phyloP scores from a whole-genome alignment of 2,888 invertebrate genomes.

The Actias luna region DNA sequence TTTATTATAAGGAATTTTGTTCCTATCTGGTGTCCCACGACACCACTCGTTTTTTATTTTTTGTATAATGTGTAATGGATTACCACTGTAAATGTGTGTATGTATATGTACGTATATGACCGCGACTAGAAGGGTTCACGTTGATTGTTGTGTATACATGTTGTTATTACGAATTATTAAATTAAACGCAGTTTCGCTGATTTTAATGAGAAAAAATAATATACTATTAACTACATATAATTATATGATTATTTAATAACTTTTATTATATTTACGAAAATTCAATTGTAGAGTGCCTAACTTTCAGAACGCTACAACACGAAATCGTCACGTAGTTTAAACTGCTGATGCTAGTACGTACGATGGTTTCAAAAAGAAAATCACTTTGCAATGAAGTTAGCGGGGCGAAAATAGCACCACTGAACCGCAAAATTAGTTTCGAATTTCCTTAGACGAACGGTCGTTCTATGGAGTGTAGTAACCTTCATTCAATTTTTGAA shows the following conservation, averaged over 20 bases:
- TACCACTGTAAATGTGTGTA: no score
- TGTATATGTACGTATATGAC: no score
- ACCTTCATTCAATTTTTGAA: conserved; percentile 31
- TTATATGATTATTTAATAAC: not conserved
- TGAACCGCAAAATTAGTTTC: conserved; percentile 77
- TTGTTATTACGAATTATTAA: no score
- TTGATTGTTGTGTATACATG: no score
- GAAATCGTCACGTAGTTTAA: conserved; percentile 47
- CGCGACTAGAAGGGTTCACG: no score
- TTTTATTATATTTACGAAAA: not conserved
- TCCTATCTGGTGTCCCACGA: no score
- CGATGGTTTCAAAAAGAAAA: conserved; percentile 52
- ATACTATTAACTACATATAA: not conserved
- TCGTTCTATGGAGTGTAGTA: conserved; percentile 55
- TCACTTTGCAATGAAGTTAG: conserved; percentile 78
- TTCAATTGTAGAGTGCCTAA: conserved; percentile 29
- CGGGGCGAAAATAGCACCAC: conserved; percentile 69
- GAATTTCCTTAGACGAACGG: conserved; percentile 63
- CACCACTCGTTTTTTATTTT: no score
- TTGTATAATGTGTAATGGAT: no score
- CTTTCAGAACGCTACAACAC: conserved; percentile 29
- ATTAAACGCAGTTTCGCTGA: no score
- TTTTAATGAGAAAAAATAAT: no score
- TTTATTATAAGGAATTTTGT: no score
- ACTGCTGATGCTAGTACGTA: conserved; percentile 40